Evolutionary conservation across 2,888 invertebrate genomes (phyloP).

Genomic region (Volucella bombylans): DNA sequence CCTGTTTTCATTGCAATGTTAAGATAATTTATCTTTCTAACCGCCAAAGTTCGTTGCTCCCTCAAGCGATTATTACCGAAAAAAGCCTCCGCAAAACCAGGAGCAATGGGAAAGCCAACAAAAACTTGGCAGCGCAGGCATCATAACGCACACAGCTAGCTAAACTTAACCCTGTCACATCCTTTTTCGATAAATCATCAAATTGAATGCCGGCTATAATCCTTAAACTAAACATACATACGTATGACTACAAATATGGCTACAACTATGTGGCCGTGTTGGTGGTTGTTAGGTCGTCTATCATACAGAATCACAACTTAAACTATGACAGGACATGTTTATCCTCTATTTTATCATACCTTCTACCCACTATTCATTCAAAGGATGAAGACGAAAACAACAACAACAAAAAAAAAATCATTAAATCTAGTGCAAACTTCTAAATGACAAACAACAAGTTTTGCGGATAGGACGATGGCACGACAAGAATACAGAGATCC

Average conservation of each 20-base stretch:
- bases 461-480: conserved; percentile 52
- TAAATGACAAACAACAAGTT: conserved; percentile 63
- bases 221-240: conserved; percentile 45
- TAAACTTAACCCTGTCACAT: conserved; percentile 71
- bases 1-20: conserved; percentile 23
- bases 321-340: conserved; percentile 50
- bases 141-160: conserved; percentile 8
- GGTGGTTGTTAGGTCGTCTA: conserved; percentile 28
- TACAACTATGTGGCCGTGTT: not conserved
- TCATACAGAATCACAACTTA: conserved; percentile 58
- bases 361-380: conserved; percentile 18
- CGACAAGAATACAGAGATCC: conserved; percentile 53
- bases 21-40: conserved; percentile 18
- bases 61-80: conserved; percentile 13
- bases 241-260: not conserved
- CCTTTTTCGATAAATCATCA: conserved; percentile 72
- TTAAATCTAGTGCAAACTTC: conserved; percentile 60
- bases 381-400: not conserved
- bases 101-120: conserved; percentile 4
- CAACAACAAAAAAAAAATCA: conserved; percentile 26
- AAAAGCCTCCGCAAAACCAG: not conserved
- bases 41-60: conserved; percentile 50
- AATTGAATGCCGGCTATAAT: conserved; percentile 66
- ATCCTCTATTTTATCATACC: conserved; percentile 11
- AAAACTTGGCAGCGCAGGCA: conserved; percentile 21